phyloP scores from a whole-genome alignment of 2,888 invertebrate species.

The Melolontha melolontha region DNA sequence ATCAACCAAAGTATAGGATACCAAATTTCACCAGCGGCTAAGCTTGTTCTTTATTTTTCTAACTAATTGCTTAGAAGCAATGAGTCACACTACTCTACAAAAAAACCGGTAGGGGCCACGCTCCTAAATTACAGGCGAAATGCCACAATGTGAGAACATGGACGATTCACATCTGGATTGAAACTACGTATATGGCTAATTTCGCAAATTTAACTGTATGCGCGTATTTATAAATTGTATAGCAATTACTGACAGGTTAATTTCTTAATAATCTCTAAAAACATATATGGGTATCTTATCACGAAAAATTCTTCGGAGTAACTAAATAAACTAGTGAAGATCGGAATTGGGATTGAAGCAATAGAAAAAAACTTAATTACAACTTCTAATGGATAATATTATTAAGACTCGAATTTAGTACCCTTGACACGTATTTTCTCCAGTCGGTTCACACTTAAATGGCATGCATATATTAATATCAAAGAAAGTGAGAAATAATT shows the following conservation, averaged over 20 bases:
- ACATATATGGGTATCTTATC: too few relatives aligned
- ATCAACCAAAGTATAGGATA: neutral
- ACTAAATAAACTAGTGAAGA: too few relatives aligned
- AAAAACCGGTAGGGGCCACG: slow-evolving; percentile 3
- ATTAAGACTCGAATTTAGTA: slow-evolving; percentile 17
- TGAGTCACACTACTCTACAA: neutral
- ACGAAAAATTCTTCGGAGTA: too few relatives aligned
- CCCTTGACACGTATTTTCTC: slow-evolving; percentile 13
- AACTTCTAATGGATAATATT: too few relatives aligned
- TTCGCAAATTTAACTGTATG: too few relatives aligned
- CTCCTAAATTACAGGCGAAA: slow-evolving; percentile 1
- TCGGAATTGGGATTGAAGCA: too few relatives aligned
- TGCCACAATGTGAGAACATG: neutral
- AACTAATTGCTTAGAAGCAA: slow-evolving; percentile 20
- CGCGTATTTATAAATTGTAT: too few relatives aligned
- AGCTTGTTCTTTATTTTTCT: slow-evolving; percentile 11
- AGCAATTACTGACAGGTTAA: too few relatives aligned
- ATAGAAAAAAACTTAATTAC: too few relatives aligned
- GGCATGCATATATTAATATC: slow-evolving; percentile 25
- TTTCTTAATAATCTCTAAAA: too few relatives aligned
- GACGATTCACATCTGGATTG: too few relatives aligned
- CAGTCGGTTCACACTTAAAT: slow-evolving; percentile 24
- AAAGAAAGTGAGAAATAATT: slow-evolving; percentile 24
- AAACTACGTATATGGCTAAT: too few relatives aligned
- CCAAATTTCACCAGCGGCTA: neutral